A percentile compares a stretch with the other conserved stretches of the same genome.
phyloP scores from a whole-genome alignment of 2,113 vertebrate species.

The Pampusana beccarii region DNA sequence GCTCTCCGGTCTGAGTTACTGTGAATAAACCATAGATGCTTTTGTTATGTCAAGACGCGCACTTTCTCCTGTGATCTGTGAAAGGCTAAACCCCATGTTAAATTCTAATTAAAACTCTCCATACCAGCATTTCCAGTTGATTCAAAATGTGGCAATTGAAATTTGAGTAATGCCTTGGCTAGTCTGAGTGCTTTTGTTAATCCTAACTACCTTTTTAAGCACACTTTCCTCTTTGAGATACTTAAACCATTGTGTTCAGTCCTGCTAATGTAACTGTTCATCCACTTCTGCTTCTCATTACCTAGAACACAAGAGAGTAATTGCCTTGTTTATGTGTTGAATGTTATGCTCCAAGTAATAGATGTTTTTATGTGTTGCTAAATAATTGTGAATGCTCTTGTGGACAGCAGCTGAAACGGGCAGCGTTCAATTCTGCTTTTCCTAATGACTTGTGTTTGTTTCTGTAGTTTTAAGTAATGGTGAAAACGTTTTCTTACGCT shows the following conservation, averaged over 20 bases:
- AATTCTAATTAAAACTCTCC: not conserved
- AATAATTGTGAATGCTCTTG: not conserved
- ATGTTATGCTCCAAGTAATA: not conserved
- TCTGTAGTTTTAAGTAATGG: not conserved
- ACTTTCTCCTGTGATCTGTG: not conserved
- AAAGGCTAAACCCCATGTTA: not conserved
- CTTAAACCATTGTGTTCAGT: not conserved
- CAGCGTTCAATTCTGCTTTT: not conserved
- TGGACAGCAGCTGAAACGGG: not conserved
- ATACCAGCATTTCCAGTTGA: not conserved
- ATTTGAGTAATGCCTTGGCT: not conserved
- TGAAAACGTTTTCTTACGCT: not conserved
- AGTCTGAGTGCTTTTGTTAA: not conserved
- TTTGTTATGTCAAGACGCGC: not conserved
- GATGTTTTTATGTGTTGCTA: not conserved
- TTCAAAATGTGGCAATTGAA: not conserved
- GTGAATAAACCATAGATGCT: not conserved
- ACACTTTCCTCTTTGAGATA: not conserved
- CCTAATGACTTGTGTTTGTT: not conserved
- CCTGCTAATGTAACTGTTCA: not conserved
- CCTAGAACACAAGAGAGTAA: not conserved
- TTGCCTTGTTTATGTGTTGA: not conserved
- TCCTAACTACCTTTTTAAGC: not conserved
- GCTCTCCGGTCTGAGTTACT: not conserved
- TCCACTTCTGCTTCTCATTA: not conserved